Base-by-base conservation (phyloP, 2,113 vertebrate genomes). In the Phrynosoma blainvillii region DNA sequence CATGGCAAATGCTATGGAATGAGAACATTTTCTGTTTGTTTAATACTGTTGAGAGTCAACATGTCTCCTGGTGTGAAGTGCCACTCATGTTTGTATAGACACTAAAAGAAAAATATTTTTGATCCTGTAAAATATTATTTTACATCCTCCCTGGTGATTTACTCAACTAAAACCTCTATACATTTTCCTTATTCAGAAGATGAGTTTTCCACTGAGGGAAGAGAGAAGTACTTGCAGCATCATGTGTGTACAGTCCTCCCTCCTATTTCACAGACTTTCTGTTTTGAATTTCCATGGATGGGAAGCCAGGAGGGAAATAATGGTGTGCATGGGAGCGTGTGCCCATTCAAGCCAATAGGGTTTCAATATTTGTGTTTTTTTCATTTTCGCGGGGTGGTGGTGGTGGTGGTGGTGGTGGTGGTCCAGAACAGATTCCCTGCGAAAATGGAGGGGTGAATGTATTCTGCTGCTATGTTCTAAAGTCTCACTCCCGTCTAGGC, bases 151-250 rank as follows among this genome's bases (percentile, higher is more conserved):
- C 84, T 81, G 73, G 70, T 54, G 8, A 3, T 70, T 56, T 78
- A 54, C 36, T 66, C 14, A 75, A 78, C 13, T 71, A 84, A 81
- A 74, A 71, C 74, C n/a, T 85, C 36, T 25, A 12, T 20, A 18
- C 4, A 65, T n/a, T 59, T 7, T 1, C 18, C 74, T 52, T 0
- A 0, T 27, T 84, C 79, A 32, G 54, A 90, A 3, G n/a, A 54
- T 1, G 16, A 30, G 68, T 71, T 82, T 86, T 62, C 73, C 42
- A 76, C 27, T 6, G 2, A 2, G 0, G 14, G 13, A 75, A 75
- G 2, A 2, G 0, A 18, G 13, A 75, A 75, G 59, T 47, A 47
- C 2, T 47, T 47, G 47, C 47, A 47, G 47, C 47, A 47, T 47
- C 47, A 3, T 47, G 47, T 47, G 47, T 47, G 47, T 36, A 36